Conservation (phyloP, 2,113 vertebrate genomes). For the Brachypodius melanocephalos region DNA sequence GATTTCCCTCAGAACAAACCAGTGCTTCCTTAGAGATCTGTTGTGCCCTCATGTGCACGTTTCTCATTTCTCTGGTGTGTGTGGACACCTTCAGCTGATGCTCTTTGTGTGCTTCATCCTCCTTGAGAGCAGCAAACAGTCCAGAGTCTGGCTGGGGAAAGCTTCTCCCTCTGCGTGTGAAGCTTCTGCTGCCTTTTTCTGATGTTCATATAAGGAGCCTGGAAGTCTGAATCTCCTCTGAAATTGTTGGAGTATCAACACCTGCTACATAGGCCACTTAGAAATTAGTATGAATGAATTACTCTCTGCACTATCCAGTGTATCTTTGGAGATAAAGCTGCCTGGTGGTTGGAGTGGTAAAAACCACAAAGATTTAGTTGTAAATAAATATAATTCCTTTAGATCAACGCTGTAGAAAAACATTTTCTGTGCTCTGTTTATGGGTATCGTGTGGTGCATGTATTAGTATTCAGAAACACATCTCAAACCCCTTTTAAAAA, state of each 20-base stretch:
- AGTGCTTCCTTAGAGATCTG: background rate
- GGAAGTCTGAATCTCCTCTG: background rate
- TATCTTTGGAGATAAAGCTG: background rate
- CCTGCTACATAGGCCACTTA: background rate
- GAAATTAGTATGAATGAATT: background rate
- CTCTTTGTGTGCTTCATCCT: background rate
- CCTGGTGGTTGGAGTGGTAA: background rate
- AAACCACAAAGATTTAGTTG: background rate
- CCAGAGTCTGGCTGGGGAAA: rapidly evolving
- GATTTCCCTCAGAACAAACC: background rate
- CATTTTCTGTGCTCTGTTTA: background rate
- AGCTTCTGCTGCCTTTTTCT: background rate
- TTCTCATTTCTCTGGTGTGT: background rate
- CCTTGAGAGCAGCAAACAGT: background rate
- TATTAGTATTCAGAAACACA: background rate
- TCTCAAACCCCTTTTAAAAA: background rate
- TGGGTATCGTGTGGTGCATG: background rate
- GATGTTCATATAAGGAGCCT: background rate
- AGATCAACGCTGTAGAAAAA: background rate
- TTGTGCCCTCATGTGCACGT: background rate
- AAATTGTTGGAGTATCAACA: background rate
- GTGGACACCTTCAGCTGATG: background rate
- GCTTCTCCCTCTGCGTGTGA: background rate
- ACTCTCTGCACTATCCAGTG: background rate
- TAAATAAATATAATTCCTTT: background rate